These are phyloP conservation scores for Crotalus helleri DNA, from an alignment of 2,113 vertebrate genomes.

Conservation along the genomic window DNA sequence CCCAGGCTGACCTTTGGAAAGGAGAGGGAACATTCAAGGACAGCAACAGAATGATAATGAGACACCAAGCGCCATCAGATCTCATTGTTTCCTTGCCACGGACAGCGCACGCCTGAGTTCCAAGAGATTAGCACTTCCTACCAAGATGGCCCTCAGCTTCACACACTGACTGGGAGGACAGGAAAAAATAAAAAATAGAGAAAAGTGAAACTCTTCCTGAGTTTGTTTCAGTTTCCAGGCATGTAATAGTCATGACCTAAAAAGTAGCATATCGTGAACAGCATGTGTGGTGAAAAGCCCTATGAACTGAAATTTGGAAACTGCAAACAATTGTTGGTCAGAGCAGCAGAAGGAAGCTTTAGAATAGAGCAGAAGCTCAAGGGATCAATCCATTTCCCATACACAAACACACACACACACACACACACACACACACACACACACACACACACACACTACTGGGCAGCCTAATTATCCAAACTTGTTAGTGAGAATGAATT, in stretches of 20 bases:
- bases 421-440: too few relatives aligned
- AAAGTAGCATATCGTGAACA: neutral
- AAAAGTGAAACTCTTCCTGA: neutral
- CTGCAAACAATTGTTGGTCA: neutral
- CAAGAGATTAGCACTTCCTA: neutral
- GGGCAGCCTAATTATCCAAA: neutral
- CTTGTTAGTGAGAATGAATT: neutral
- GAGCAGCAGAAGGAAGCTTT: neutral
- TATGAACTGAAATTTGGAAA: neutral
- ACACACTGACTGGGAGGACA: neutral
- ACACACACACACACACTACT: neutral
- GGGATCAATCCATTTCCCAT: neutral
- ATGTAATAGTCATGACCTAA: too few relatives aligned
- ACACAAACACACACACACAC: too few relatives aligned
- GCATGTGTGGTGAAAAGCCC: neutral
- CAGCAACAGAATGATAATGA: conserved; percentile 72
- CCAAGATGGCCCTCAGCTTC: neutral
- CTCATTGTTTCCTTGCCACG: conserved; percentile 5
- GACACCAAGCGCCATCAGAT: neutral
- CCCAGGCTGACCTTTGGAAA: conserved; percentile 69
- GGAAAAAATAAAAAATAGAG: neutral
- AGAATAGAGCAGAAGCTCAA: too few relatives aligned
- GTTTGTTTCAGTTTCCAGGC: neutral
- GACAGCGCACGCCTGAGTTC: neutral
- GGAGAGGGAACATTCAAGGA: conserved; percentile 48